Base-by-base conservation (phyloP, 2,888 invertebrate species). In the Pammene fasciana region DNA sequence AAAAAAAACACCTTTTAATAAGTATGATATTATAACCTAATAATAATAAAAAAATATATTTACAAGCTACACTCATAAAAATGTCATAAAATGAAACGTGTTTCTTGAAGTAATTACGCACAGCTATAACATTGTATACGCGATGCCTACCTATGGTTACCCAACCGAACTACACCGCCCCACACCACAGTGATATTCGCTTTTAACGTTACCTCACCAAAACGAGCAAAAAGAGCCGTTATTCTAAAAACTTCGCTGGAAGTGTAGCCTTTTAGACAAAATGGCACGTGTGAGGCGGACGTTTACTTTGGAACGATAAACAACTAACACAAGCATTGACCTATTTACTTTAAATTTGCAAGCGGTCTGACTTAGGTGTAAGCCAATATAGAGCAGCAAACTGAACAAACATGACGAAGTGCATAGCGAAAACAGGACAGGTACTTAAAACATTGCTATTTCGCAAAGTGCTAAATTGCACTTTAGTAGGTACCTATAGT, bases 231-330 rank as follows among this genome's bases (percentile, higher is more conserved):
- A 62, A 73, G 73, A 78, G 73, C 72, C 72, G 76, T 76, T 77
- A 77, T 78, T 79, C 72, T 76, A 76, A 77, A 80, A 82, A 77
- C 75, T 74, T 75, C 71, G 75, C 71, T 66, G 62, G 68, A 68
- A 71, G 56, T 54, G 71, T 70, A 80, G 76, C 79, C 82, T 85
- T 82, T 83, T 79, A 83, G 75, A 73, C 76, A 64, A 80, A 82
- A 81, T 82, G 79, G 79, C 74, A 79, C 68, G 73, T 76, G 78
- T 76, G 75, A 5, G 38, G 18, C 41, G 76, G 43, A 72, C 62
- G 75, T 78, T 82, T 77, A 76, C 76, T 75, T 75, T 59, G 75
- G 74, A 75, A 77, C 72, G 71, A 75, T 75, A 80, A 76, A 82
- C 76, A 78, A 75, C 72, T 71, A 60, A 75, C 60, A 73, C 68